Evolutionary conservation across 2,113 vertebrate species (phyloP).

Genomic region (Phrynocephalus versicolor): DNA sequence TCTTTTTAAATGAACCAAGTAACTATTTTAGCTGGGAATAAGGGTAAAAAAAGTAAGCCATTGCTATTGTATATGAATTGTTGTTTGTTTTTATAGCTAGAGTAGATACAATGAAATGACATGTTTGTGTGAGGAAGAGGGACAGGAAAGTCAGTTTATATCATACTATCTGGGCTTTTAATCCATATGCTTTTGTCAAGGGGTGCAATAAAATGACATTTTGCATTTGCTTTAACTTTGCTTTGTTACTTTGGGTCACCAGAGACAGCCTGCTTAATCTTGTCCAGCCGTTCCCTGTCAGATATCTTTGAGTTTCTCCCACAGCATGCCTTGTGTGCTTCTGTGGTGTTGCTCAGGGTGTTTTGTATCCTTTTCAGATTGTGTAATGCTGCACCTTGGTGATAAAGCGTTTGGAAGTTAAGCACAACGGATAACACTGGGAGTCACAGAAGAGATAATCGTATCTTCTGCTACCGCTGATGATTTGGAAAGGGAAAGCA

Average conservation of each 20-base stretch:
- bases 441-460: constrained; percentile 44
- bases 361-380: constrained; percentile 18
- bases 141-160: not conserved
- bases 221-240: constrained; percentile 35
- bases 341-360: not conserved
- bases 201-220: not conserved
- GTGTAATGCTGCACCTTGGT: constrained; percentile 20
- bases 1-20: not conserved
- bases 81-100: not conserved
- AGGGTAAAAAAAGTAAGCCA: not conserved
- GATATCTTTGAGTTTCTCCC: constrained; percentile 5
- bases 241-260: not conserved
- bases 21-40: too few species aligned
- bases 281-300: not conserved
- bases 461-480: constrained; percentile 42
- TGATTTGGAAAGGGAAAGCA: constrained; percentile 37
- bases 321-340: accelerated
- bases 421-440: constrained; percentile 33
- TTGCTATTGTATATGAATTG: not conserved
- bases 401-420: constrained; percentile 45
- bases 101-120: not conserved
- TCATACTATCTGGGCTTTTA: constrained; percentile 2
- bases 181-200: not conserved
- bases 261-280: not conserved
- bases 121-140: not conserved